These are phyloP conservation scores for Calyptommatus sinebrachiatus DNA, from an alignment of 2,113 vertebrate species.

Conservation along the genomic window DNA sequence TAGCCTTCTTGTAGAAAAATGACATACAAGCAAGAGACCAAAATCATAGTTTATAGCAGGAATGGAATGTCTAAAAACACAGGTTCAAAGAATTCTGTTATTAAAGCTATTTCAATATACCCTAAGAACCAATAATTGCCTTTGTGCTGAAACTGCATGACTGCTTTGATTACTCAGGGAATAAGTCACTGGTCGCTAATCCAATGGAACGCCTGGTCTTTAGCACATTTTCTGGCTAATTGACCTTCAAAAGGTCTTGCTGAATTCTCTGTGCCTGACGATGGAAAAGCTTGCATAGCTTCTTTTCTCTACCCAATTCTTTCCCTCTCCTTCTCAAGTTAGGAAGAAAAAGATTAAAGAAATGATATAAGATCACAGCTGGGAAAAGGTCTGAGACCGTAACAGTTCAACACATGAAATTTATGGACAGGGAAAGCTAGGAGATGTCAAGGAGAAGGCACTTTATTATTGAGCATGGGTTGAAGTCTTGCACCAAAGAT, in stretches of 20 bases:
- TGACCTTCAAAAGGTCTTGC: constrained; percentile 80
- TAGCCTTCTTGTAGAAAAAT: constrained; percentile 41
- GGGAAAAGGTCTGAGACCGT: constrained; percentile 54
- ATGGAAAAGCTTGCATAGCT: constrained; percentile 76
- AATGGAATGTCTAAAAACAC: constrained; percentile 73
- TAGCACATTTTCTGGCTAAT: constrained; percentile 86
- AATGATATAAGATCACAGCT: constrained; percentile 55
- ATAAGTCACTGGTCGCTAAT: constrained; percentile 89
- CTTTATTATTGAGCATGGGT: constrained; percentile 22
- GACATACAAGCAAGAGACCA: constrained; percentile 48
- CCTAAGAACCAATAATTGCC: constrained; percentile 78
- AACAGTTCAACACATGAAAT: constrained; percentile 54
- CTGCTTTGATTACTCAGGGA: constrained; percentile 88
- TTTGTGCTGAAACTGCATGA: constrained; percentile 73
- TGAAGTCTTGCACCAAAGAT: constrained; percentile 30
- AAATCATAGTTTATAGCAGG: constrained; percentile 65
- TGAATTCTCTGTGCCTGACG: constrained; percentile 67
- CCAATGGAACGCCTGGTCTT: constrained; percentile 74
- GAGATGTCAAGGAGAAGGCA: constrained; percentile 59
- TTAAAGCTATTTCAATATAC: constrained; percentile 90
- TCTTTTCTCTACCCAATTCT: constrained; percentile 59
- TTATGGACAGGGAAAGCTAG: constrained; percentile 43
- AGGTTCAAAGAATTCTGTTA: constrained; percentile 81
- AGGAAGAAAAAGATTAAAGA: constrained; percentile 60
- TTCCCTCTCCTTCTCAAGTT: constrained; percentile 42